Conservation (phyloP, 2,113 vertebrate genomes). For the Ammodytes dubius region DNA sequence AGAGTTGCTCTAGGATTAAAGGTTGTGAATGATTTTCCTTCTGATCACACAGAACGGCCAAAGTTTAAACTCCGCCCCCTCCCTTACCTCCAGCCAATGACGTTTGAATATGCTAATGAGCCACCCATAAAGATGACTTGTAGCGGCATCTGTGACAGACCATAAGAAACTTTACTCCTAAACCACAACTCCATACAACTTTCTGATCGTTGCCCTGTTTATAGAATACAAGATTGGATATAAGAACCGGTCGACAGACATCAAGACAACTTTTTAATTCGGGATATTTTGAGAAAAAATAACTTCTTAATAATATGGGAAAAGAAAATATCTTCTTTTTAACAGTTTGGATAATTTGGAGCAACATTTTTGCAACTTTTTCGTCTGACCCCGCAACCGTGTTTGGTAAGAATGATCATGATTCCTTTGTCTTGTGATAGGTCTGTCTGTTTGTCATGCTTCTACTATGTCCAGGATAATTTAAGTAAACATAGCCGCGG, state of each 20-base stretch:
- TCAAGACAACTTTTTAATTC: slow-evolving; percentile 12
- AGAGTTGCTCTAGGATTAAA: neutral
- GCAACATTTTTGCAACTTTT: slow-evolving; percentile 69
- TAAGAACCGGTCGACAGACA: neutral
- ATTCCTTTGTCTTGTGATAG: neutral
- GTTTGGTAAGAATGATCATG: slow-evolving; percentile 77
- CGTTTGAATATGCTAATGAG: slow-evolving; percentile 77
- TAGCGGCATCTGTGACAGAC: slow-evolving; percentile 73
- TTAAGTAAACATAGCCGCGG: neutral
- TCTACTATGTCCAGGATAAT: neutral
- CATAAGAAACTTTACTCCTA: slow-evolving; percentile 56
- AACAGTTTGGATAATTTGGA: slow-evolving; percentile 82
- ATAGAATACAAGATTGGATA: slow-evolving; percentile 47
- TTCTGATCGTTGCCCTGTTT: slow-evolving; percentile 15
- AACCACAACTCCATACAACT: slow-evolving; percentile 4
- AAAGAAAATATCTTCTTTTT: slow-evolving; percentile 71
- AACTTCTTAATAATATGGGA: slow-evolving; percentile 80
- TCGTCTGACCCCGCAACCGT: slow-evolving; percentile 57
- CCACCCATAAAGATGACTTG: slow-evolving; percentile 80
- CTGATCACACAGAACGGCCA: slow-evolving; percentile 27
- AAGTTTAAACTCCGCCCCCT: slow-evolving; percentile 64
- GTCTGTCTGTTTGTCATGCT: neutral
- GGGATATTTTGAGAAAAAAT: slow-evolving; percentile 2
- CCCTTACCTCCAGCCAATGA: slow-evolving; percentile 75
- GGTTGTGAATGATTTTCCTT: slow-evolving; percentile 40